phyloP scores from a whole-genome alignment of 1,140 invertebrate genomes.

The Sinella curviseta region DNA sequence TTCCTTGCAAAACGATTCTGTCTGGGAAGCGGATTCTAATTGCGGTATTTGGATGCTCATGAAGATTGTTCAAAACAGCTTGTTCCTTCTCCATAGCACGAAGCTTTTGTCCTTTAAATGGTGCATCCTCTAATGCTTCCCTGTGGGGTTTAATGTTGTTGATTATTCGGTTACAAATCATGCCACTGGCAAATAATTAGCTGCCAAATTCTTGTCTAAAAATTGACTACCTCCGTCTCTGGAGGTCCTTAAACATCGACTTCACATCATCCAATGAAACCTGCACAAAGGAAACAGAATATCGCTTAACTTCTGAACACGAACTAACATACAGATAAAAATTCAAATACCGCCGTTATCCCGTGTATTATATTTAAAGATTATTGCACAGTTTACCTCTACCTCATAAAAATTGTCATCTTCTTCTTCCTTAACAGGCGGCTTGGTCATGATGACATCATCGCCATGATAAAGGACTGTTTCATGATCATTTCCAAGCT shows the following conservation, averaged over 20 bases:
- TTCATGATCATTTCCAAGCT: slow-evolving; percentile 67
- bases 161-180: slow-evolving; percentile 9
- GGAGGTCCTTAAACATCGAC: slow-evolving; percentile 69
- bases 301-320: no score
- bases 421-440: slow-evolving; percentile 64
- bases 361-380: no score
- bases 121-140: slow-evolving; percentile 62
- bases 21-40: slow-evolving; percentile 80
- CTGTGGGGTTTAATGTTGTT: slow-evolving; percentile 53
- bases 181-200: no score
- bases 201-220: no score
- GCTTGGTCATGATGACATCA: slow-evolving; percentile 56
- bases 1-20: slow-evolving; percentile 73
- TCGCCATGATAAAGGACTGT: slow-evolving; percentile 69
- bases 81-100: slow-evolving; percentile 65
- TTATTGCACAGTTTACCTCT: neutral
- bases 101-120: slow-evolving; percentile 66
- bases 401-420: slow-evolving; percentile 76
- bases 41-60: slow-evolving; percentile 70
- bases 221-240: slow-evolving; percentile 59
- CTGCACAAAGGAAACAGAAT: slow-evolving; percentile 51
- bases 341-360: no score
- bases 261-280: slow-evolving; percentile 75
- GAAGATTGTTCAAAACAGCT: slow-evolving; percentile 61
- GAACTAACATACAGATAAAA: no score